These are phyloP conservation scores for Phalanger gymnotis DNA, from an alignment of 2,797 vertebrate species.

Conservation along the genomic window DNA sequence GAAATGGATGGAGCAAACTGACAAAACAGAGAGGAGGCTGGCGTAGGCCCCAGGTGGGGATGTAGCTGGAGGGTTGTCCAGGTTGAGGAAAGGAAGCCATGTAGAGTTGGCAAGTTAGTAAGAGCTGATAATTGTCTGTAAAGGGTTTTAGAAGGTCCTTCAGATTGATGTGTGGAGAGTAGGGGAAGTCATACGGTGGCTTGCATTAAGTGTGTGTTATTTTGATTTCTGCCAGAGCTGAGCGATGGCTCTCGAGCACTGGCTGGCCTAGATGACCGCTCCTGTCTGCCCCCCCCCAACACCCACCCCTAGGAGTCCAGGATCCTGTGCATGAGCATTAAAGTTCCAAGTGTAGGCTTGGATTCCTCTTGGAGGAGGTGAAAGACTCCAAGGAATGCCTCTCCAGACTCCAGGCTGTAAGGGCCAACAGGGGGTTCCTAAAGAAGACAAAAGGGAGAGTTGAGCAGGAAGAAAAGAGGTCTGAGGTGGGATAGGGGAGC, in stretches of 20 bases:
- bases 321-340: too few species aligned
- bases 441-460: neutral
- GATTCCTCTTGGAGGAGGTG: neutral
- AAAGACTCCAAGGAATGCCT: neutral
- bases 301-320: too few species aligned
- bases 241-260: too few species aligned
- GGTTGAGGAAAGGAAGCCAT: neutral
- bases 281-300: too few species aligned
- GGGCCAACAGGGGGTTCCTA: neutral
- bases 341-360: neutral
- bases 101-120: neutral
- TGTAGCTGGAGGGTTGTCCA: neutral
- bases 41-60: neutral
- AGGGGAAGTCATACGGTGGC: neutral
- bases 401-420: neutral
- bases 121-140: neutral
- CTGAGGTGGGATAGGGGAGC: neutral
- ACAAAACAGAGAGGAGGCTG: neutral
- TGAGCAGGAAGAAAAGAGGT: neutral
- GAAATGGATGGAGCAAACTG: neutral
- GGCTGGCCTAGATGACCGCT: too few species aligned
- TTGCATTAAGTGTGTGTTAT: neutral
- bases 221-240: neutral
- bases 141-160: neutral
- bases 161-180: neutral